Base-by-base conservation (phyloP, 2,113 vertebrate genomes). In the Boulengeromyrus knoepffleri region DNA sequence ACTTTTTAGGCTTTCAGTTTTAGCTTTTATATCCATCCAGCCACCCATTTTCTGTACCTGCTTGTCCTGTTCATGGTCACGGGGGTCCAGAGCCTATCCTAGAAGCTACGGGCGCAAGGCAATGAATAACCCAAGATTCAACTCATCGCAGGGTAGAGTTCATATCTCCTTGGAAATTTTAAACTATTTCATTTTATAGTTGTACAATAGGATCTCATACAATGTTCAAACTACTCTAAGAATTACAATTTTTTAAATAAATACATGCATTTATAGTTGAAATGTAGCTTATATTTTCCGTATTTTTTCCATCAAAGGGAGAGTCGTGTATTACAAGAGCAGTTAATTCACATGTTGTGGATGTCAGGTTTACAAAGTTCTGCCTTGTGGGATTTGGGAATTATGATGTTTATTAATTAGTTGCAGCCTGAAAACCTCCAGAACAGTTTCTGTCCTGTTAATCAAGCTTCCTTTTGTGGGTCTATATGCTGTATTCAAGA, bases 261-360 rank as follows among this genome's bases (percentile, higher is more conserved):
- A 66, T 66, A 13, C n/a, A 66, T 66, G 62, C 10, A 66, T 9
- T 66, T 66, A 66, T 27, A 42, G 36, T 42, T 42, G 31, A 80
- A 39, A 42, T 80, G 27, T 80, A 39, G 13, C 70, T 39, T 36
- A 74, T 31, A 21, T 74, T 36, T 74, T 15, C 27, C 27, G 2
- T 27, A 74, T 12, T 36, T 27, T 66, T 90, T 39, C 85, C 70
- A 24, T 89, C 74, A 74, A 36, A 74, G 12, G 31, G 24, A 45
- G 52, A 74, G 21, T 84, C 10, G 85, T 77, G 36, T 31, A 50
- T 70, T 87, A 74, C n/a, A 66, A 70, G 24, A 85, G 42, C 62
- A 74, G 84, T 66, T 83, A 88, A 70, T 89, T 87, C 89, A 90
- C 56, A 52, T 24, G 80, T 83, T 87, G 88, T 87, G n/a, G 84